These are phyloP conservation scores for Catalaphyllia jardinei DNA, from an alignment of 64 coral and sea anemone genomes.

Conservation along the genomic window DNA sequence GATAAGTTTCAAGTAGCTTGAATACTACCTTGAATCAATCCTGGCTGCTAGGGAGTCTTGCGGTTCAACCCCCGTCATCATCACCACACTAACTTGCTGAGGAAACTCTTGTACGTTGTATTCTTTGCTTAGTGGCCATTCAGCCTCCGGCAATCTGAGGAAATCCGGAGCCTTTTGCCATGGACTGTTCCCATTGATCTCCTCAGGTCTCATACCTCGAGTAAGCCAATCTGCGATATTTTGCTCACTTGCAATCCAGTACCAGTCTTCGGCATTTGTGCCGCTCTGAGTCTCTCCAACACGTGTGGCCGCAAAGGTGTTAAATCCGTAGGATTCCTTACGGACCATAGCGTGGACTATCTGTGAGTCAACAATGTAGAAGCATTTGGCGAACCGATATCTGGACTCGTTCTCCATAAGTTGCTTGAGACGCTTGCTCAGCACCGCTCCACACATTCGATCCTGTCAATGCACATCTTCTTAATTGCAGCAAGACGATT, in stretches of 20 bases:
- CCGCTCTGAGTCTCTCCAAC: conserved; percentile 56
- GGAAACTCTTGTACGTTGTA: neutral
- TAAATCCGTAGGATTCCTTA: conserved; percentile 63
- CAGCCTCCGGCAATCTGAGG: neutral
- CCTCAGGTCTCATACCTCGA: conserved; percentile 20
- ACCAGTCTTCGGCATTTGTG: conserved; percentile 31
- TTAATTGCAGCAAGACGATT: conserved; percentile 13
- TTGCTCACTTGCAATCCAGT: conserved; percentile 27
- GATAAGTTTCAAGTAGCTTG: neutral
- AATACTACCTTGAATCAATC: conserved; percentile 30
- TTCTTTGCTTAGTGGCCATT: conserved; percentile 31
- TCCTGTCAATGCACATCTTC: conserved; percentile 13
- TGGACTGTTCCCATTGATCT: neutral
- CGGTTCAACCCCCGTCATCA: neutral
- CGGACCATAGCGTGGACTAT: conserved; percentile 43
- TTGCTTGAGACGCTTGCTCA: neutral
- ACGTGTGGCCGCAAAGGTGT: conserved; percentile 44
- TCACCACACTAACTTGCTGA: neutral
- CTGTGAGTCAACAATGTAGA: conserved; percentile 42
- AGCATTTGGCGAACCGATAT: neutral
- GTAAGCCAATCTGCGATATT: conserved; percentile 62
- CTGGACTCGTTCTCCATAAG: conserved; percentile 28
- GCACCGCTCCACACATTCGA: conserved; percentile 21
- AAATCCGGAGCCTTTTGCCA: conserved; percentile 55
- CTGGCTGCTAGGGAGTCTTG: conserved; percentile 7